Evolutionary conservation across 2,113 vertebrate genomes (phyloP).

Genomic region (Salvelinus namaycush): DNA sequence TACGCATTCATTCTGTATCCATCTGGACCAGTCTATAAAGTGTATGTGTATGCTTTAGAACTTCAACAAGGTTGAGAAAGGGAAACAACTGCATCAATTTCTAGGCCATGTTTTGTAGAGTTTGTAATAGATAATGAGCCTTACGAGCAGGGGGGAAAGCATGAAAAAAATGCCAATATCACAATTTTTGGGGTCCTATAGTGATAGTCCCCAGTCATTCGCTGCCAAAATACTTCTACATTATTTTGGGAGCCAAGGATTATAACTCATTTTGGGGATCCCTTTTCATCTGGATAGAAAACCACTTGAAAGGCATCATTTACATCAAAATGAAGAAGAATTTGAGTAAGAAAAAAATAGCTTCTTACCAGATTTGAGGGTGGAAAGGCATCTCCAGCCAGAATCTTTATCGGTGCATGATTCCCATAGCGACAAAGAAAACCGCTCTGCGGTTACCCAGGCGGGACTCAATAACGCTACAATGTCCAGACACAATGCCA

Average conservation of each 20-base stretch:
- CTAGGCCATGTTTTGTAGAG: not conserved
- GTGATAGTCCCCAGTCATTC: too few relatives aligned
- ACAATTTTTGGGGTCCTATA: too few relatives aligned
- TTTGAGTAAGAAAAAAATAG: not conserved
- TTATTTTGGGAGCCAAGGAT: too few relatives aligned
- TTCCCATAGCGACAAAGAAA: conserved; percentile 80
- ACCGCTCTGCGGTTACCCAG: conserved; percentile 82
- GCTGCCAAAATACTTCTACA: too few relatives aligned
- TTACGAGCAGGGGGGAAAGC: too few relatives aligned
- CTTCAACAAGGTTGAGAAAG: not conserved
- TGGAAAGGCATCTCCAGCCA: conserved; percentile 75
- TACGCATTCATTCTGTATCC: not conserved
- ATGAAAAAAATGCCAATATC: too few relatives aligned
- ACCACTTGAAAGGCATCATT: too few relatives aligned
- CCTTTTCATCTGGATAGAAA: too few relatives aligned
- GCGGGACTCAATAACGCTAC: conserved; percentile 79
- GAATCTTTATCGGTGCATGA: conserved; percentile 66
- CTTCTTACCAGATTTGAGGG: conserved; percentile 74
- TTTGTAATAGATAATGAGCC: too few relatives aligned
- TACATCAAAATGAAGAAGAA: too few relatives aligned
- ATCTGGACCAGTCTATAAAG: not conserved
- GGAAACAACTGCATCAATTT: not conserved
- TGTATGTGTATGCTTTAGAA: too few relatives aligned
- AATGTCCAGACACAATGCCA: conserved; percentile 76
- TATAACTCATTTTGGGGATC: too few relatives aligned